A percentile compares a stretch with the other conserved stretches of the same genome.
Evolutionary conservation across 2,113 vertebrate genomes (phyloP).

Genomic region (Ivindomyrus marchei): DNA sequence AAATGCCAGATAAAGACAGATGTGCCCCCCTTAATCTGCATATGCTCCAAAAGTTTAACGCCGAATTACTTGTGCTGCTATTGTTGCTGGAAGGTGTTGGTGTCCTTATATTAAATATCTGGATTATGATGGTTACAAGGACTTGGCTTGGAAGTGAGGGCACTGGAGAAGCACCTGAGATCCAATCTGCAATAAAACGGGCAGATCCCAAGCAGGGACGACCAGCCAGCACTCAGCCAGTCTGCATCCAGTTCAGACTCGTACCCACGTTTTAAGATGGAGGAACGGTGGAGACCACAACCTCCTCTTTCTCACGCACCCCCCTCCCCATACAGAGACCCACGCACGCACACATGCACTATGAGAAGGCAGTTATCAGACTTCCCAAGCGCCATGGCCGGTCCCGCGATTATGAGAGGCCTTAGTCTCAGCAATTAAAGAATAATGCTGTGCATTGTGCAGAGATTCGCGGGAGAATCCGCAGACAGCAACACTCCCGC

Average conservation of each 20-base stretch:
- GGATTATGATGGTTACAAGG: conserved; percentile 1
- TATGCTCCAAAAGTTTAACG: conserved; percentile 49
- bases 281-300: neutral
- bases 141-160: conserved; percentile 36
- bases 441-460: neutral
- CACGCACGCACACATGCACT: neutral
- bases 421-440: conserved; percentile 8
- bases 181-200: neutral
- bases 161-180: neutral
- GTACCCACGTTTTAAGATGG: neutral
- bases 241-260: neutral
- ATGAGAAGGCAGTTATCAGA: neutral
- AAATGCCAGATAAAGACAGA: conserved; percentile 47
- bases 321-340: neutral
- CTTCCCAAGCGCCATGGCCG: neutral
- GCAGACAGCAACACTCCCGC: neutral
- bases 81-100: conserved; percentile 11
- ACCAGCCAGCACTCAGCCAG: neutral
- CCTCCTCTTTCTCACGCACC: conserved; percentile 9
- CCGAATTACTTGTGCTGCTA: conserved; percentile 34
- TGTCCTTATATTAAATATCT: neutral
- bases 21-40: conserved; percentile 39
- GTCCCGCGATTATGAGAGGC: neutral
- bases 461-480: neutral
- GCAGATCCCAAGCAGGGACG: neutral